Evolutionary conservation across 1,140 invertebrate species (phyloP).

Genomic region (Drosophila bifasciata): DNA sequence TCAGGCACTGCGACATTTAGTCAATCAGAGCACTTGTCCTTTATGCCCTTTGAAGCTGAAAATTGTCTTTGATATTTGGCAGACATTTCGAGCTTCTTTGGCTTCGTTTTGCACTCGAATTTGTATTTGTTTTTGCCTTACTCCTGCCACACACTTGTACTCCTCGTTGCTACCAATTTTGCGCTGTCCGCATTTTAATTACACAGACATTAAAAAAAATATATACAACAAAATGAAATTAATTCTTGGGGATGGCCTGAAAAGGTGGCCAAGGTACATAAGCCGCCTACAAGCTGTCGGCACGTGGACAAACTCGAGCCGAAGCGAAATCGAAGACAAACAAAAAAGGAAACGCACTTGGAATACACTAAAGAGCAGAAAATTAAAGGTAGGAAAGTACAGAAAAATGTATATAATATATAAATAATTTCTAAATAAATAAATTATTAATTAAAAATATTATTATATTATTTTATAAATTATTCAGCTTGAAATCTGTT

Average conservation of each 20-base stretch:
- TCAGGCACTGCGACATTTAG: conserved; percentile 36
- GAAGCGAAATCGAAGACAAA: conserved; percentile 17
- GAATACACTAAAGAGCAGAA: conserved; percentile 1
- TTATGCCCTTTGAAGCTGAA: conserved; percentile 39
- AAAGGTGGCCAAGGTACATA: conserved; percentile 29
- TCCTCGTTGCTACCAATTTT: neutral
- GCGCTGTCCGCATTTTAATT: conserved; percentile 66
- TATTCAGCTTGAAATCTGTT: too few species aligned
- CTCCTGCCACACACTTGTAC: neutral
- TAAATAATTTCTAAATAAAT: too few species aligned
- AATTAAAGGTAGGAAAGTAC: neutral
- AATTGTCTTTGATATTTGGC: conserved; percentile 49
- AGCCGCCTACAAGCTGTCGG: conserved; percentile 55
- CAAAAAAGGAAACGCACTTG: neutral
- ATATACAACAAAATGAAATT: conserved; percentile 54
- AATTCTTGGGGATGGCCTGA: conserved; percentile 36
- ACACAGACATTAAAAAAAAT: conserved; percentile 57
- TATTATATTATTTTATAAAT: too few species aligned
- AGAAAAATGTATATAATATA: neutral
- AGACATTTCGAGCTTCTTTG: conserved; percentile 7
- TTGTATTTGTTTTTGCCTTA: neutral
- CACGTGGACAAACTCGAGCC: conserved; percentile 61
- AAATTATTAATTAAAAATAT: too few species aligned
- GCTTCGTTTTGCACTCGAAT: conserved; percentile 10
- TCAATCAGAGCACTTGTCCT: conserved; percentile 37